Conservation (phyloP, 2,113 vertebrate genomes). For the Pholis gunnellus region DNA sequence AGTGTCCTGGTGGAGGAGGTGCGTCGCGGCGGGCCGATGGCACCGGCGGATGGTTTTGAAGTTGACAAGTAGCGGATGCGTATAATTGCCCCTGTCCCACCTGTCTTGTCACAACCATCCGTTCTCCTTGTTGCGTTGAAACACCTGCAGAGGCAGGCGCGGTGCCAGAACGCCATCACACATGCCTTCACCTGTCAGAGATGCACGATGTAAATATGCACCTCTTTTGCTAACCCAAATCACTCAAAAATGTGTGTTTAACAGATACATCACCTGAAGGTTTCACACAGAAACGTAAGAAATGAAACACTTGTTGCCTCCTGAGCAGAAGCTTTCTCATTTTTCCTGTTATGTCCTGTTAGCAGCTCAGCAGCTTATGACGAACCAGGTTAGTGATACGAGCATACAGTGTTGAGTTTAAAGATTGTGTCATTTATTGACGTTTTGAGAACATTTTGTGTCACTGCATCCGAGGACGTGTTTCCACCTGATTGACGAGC, state of each 20-base stretch:
- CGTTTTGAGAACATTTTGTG: background rate
- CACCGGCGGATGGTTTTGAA: background rate
- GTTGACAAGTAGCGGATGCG: slow-evolving; percentile 41
- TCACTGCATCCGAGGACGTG: no score
- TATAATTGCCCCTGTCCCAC: slow-evolving; percentile 41
- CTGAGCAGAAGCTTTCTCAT: background rate
- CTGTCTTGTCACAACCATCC: slow-evolving; percentile 57
- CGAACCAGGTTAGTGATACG: background rate
- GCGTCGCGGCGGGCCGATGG: background rate
- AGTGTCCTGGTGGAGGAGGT: slow-evolving; percentile 16
- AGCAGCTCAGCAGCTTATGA: background rate
- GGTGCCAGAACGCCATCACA: slow-evolving; percentile 52
- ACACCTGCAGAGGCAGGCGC: slow-evolving; percentile 68
- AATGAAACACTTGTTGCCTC: background rate
- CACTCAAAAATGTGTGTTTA: background rate
- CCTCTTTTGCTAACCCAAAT: background rate
- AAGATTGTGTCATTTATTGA: background rate
- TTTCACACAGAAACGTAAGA: background rate
- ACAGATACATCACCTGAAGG: background rate
- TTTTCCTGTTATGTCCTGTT: background rate
- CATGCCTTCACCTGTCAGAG: slow-evolving; percentile 12
- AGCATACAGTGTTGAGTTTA: no score
- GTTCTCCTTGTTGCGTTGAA: slow-evolving; percentile 37
- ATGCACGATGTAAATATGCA: background rate
- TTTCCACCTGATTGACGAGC: background rate